Evolutionary conservation across 2,113 vertebrate genomes (phyloP), one percentile per base, ranked within the genome.

Genomic region (Limanda limanda): DNA sequence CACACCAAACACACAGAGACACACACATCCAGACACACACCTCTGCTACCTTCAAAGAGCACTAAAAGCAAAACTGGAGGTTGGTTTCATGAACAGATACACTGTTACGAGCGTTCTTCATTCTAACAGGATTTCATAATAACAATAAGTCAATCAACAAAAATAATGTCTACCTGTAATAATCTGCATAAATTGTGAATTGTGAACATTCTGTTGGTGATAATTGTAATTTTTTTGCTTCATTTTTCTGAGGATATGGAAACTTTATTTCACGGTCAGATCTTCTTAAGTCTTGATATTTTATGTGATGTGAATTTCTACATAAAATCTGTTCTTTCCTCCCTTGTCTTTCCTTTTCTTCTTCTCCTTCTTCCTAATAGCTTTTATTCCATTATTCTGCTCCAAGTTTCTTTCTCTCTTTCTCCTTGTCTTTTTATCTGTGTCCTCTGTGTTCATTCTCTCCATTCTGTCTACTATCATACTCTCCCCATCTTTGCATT

Each of bases 351-450:
- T 31, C 48, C 20, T 11, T 21, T 31, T 17, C 8, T 13, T 63
- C 55, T 40, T 15, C 21, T 63, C 12, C 8, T 13, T 63, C 55
- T 40, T 13, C 31, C 55, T 25, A 14, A 2, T 48, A 15, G 48
- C 57, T 78, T 79, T 72, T 24, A 70, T 57, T 13, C 51, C 3
- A 11, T 42, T 70, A 8, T 76, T 68, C 21, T 63, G 59, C 54
- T 74, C 45, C 17, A 6, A 27, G 37, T 31, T 12, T 66, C 61
- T 24, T 72, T 23, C 47, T 60, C 37, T 66, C 40, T 23, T 23
- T 54, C 11, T 55, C 20, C 11, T 35, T 67, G 60, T 40, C 25
- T 80, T 62, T 54, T 25, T 42, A 48, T 48, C 51, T 18, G 18
- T 23, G n/a, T 56, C 47, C 37, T 62, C 63, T 59, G 27, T 59